These are phyloP conservation scores for Diplolepis rosae DNA, from an alignment of 2,888 invertebrate species.

Conservation along the genomic window DNA sequence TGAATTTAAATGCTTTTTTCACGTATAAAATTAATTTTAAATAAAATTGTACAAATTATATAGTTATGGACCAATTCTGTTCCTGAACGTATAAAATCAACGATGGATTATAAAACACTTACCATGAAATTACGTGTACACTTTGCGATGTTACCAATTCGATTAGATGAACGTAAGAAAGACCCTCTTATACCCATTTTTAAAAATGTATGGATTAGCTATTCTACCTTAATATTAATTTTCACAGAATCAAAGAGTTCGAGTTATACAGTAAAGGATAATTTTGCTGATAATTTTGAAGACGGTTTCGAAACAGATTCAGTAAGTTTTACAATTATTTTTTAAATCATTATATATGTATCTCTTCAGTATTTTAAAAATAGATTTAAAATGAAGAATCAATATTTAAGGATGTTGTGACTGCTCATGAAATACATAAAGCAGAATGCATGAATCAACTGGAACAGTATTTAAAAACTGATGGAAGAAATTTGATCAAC, in stretches of 20 bases:
- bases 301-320: conserved; percentile 35
- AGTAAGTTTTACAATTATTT: background rate
- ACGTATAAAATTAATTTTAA: background rate
- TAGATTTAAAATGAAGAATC: background rate
- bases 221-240: background rate
- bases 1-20: background rate
- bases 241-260: conserved; percentile 21
- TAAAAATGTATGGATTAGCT: background rate
- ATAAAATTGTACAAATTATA: conserved; percentile 23
- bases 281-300: conserved; percentile 33
- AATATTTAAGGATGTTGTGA: conserved; percentile 32
- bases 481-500: conserved; percentile 74
- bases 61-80: conserved; percentile 65
- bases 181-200: conserved; percentile 29
- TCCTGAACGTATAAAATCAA: conserved; percentile 54
- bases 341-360: background rate
- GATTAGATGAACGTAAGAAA: conserved; percentile 41
- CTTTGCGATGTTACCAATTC: conserved; percentile 65
- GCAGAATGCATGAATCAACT: conserved; percentile 66
- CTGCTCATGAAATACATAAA: conserved; percentile 30
- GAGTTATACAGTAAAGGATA: background rate
- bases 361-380: background rate
- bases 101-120: conserved; percentile 63
- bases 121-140: conserved; percentile 68
- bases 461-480: conserved; percentile 69